These are phyloP conservation scores for Cotesia chilonis DNA, from an alignment of 1,140 invertebrate genomes.

Conservation along the genomic window DNA sequence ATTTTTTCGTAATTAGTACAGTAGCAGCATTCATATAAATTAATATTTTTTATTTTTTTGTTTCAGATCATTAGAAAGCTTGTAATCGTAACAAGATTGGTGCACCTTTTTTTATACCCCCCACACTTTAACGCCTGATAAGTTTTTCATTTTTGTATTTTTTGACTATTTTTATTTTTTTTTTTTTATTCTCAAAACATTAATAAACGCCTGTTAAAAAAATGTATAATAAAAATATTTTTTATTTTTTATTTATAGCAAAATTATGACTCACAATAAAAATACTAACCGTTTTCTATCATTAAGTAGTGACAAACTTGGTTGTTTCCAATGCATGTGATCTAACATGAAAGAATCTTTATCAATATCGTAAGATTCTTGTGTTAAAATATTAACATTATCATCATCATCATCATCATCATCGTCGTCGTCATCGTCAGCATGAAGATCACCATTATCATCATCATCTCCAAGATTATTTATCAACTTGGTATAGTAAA, in stretches of 20 bases:
- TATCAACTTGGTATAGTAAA: slow-evolving; percentile 46
- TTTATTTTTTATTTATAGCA: too few relatives aligned
- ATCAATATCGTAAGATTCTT: slow-evolving; percentile 45
- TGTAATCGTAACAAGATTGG: too few relatives aligned
- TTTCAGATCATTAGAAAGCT: too few relatives aligned
- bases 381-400: slow-evolving; percentile 47
- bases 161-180: too few relatives aligned
- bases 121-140: too few relatives aligned
- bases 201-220: slow-evolving; percentile 2
- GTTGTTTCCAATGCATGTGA: slow-evolving; percentile 50
- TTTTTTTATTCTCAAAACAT: too few relatives aligned
- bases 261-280: neutral
- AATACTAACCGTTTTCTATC: slow-evolving; percentile 60
- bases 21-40: too few relatives aligned
- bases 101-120: too few relatives aligned
- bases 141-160: too few relatives aligned
- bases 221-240: neutral
- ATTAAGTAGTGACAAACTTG: slow-evolving; percentile 54
- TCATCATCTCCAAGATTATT: slow-evolving; percentile 7
- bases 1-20: too few relatives aligned
- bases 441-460: slow-evolving; percentile 35
- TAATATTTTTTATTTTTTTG: too few relatives aligned
- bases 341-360: slow-evolving; percentile 54
- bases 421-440: slow-evolving; percentile 26
- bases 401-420: slow-evolving; percentile 23